Evolutionary conservation across 2,113 vertebrate species (phyloP).

Genomic region (Nycticorax nycticorax): DNA sequence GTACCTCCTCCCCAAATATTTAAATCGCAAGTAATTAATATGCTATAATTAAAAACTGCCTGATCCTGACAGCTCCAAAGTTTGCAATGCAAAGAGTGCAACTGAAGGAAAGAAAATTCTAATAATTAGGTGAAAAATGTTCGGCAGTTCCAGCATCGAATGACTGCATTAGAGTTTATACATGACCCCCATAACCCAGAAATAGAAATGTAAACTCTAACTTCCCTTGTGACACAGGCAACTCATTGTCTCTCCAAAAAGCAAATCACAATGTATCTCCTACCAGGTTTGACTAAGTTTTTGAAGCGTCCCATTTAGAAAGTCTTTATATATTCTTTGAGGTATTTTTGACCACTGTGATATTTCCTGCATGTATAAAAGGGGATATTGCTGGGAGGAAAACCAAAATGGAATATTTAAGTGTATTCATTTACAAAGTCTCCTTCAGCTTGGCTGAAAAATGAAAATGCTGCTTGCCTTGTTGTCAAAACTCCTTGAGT

Average conservation of each 20-base stretch:
- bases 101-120: neutral
- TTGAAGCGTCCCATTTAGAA: neutral
- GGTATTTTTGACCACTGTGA: neutral
- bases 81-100: neutral
- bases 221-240: neutral
- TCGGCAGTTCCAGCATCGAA: neutral
- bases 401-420: neutral
- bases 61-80: neutral
- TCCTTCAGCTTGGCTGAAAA: neutral
- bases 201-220: neutral
- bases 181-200: neutral
- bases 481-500: neutral
- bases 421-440: neutral
- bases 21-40: slow-evolving; percentile 7
- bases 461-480: neutral
- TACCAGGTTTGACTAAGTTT: neutral
- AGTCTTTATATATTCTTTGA: neutral
- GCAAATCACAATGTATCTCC: neutral
- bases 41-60: neutral
- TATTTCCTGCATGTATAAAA: neutral
- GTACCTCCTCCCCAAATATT: neutral
- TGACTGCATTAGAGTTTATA: neutral
- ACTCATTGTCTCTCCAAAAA: neutral
- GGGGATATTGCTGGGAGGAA: neutral
- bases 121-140: neutral